A percentile compares a stretch with the other conserved stretches of the same genome.
These are phyloP conservation scores for Ooceraea biroi DNA, from an alignment of 1,140 invertebrate genomes.

Conservation along the genomic window DNA sequence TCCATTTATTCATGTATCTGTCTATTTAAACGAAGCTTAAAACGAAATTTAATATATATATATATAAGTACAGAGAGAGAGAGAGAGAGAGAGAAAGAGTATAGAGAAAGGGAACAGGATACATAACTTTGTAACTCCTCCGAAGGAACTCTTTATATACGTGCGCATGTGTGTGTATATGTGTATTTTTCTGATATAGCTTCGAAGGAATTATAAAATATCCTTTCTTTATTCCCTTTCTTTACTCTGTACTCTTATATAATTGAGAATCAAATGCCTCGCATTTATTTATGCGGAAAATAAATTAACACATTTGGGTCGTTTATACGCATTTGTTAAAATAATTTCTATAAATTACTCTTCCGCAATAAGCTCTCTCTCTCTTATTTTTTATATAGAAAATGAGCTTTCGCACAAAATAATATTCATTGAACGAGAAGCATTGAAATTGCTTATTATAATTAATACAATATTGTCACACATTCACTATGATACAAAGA, in stretches of 20 bases:
- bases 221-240: too few relatives aligned
- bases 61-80: background rate
- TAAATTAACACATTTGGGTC: background rate
- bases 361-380: background rate
- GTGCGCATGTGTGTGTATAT: background rate
- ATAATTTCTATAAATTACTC: background rate
- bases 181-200: background rate
- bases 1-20: background rate
- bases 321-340: background rate
- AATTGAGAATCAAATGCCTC: background rate
- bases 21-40: slow-evolving; percentile 5
- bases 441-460: too few relatives aligned
- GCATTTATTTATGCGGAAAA: background rate
- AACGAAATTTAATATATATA: background rate
- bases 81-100: too few relatives aligned
- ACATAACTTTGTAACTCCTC: too few relatives aligned
- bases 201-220: slow-evolving; percentile 4
- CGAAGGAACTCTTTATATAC: too few relatives aligned
- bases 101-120: too few relatives aligned
- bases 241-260: background rate
- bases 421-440: background rate
- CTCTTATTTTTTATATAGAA: too few relatives aligned
- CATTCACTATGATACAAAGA: too few relatives aligned
- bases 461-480: too few relatives aligned
- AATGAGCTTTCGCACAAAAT: background rate